phyloP scores from a whole-genome alignment of 1,140 invertebrate genomes.

The Tetranychus cinnabarinus region DNA sequence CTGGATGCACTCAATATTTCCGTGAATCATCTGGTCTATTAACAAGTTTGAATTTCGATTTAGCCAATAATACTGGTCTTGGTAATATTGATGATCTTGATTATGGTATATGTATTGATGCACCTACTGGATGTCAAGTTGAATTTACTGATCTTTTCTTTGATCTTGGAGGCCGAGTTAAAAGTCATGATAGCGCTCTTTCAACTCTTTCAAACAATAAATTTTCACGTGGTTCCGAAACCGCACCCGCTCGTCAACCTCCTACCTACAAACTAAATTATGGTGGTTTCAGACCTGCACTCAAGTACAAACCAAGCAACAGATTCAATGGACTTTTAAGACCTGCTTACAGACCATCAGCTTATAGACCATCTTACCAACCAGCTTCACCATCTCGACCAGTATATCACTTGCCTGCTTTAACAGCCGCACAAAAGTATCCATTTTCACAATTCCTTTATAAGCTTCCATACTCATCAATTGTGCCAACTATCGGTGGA shows the following conservation, averaged over 20 bases:
- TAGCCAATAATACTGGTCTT: neutral
- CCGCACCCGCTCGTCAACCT: neutral
- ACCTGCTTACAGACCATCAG: no score
- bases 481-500: no score
- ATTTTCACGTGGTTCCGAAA: neutral
- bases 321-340: no score
- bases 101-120: neutral
- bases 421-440: no score
- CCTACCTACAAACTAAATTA: no score
- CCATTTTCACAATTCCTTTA: no score
- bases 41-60: constrained; percentile 34
- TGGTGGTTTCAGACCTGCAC: no score
- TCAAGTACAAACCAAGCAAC: no score
- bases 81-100: neutral
- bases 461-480: no score
- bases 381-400: no score
- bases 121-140: neutral
- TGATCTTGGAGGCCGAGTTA: neutral
- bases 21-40: constrained; percentile 34
- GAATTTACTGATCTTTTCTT: neutral
- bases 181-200: neutral
- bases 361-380: no score
- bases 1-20: constrained; percentile 53
- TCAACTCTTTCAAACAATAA: neutral
- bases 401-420: no score